phyloP scores from a whole-genome alignment of 2,113 vertebrate species.

The Macquaria ambigua region DNA sequence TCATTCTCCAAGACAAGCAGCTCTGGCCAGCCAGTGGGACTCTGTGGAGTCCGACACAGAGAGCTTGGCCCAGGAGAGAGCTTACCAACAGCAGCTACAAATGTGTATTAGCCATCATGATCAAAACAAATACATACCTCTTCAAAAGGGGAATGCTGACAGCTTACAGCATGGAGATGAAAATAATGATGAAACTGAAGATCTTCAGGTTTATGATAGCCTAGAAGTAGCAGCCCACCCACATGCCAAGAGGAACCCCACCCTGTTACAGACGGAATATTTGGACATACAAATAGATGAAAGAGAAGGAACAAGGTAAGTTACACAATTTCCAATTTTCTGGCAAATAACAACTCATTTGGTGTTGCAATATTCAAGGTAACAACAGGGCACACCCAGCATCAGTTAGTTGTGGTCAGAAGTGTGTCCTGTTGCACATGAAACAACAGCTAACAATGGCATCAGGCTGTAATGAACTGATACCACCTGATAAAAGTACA shows the following conservation, averaged over 20 bases:
- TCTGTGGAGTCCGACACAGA: conserved; percentile 81
- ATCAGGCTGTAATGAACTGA: background rate
- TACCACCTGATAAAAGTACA: background rate
- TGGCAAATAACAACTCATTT: background rate
- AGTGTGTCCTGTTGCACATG: background rate
- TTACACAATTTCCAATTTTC: background rate
- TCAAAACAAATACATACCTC: background rate
- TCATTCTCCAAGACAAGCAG: conserved; percentile 11
- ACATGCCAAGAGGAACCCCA: background rate
- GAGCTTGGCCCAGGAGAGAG: conserved; percentile 75
- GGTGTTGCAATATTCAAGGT: background rate
- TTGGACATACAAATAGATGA: conserved; percentile 14
- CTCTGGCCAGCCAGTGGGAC: conserved; percentile 59
- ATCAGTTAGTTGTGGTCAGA: background rate
- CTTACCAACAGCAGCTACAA: conserved; percentile 66
- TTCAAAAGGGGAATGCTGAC: conserved; percentile 50
- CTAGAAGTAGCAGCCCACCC: conserved; percentile 43
- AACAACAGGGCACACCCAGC: background rate
- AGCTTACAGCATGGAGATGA: conserved; percentile 55
- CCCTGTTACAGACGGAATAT: conserved; percentile 11
- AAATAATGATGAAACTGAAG: conserved; percentile 64
- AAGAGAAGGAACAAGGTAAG: conserved; percentile 60
- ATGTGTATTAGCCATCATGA: conserved; percentile 2
- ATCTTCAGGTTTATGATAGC: conserved; percentile 66
- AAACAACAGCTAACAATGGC: background rate